Base-by-base conservation (phyloP, 1,140 invertebrate species). In the Drosophila parvula region DNA sequence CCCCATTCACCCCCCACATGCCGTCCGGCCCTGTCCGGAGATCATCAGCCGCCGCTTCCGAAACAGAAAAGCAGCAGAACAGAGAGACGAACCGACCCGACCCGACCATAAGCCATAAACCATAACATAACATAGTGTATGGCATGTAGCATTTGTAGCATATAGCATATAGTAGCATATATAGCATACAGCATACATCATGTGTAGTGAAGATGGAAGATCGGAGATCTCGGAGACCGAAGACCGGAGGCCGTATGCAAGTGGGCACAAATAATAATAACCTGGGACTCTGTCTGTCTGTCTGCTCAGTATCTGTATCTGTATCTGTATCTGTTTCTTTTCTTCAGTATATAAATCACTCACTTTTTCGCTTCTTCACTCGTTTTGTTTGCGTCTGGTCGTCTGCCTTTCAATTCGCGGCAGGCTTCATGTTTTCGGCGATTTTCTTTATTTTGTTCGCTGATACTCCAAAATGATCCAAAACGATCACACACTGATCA, bases 1-100 rank as follows among this genome's bases (percentile, higher is more conserved):
- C 68, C 68, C 10, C 73, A 59, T 56, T 12, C 47, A 30, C 5
- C 22, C 68, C 68, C 18, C 36, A 10, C 6, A 51, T 5, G 50
- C 34, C 18, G 22, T 22, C 10, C 7, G 14, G 43, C 12, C 9
- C 28, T 48, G 59, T 43, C 41, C 57, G 22, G 44, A 55, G 61
- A 78, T 67, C 50, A 71, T 78, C 57, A 67, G 57, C 77, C 41
- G 67, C 57, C 77, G 82, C 82, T 85, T 86, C 83, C 84, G 82
- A 86, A 88, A 84, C 69, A 65, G 57, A 67, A 67, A 67, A 34
- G 22, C 22, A 22, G 22, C 61, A 60, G 40, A 63, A 22, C 36
- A 30, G 36, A 45, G 28, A 60, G 4, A 11, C 10, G 11, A 36
- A 10, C 34, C 16, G 32, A 48, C 12, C 58, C 55, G 55, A 60